phyloP scores from a whole-genome alignment of 2,113 vertebrate species.

The Nycticebus coucang region DNA sequence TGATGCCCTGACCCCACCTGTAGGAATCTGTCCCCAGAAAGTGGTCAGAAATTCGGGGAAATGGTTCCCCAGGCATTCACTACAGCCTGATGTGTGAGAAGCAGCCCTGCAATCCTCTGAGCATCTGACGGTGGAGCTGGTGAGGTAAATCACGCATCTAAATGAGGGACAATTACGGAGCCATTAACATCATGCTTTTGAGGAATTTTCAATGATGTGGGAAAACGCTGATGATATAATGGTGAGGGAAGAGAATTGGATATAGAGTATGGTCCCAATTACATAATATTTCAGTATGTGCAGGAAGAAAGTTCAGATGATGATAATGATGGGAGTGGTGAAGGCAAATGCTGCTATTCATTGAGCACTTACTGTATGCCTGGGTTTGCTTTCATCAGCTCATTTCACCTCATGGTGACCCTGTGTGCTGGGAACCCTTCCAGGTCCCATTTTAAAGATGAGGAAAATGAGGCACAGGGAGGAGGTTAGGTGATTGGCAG shows the following conservation, averaged over 20 bases:
- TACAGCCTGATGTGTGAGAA: background rate
- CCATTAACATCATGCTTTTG: constrained; percentile 58
- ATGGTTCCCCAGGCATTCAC: accelerated
- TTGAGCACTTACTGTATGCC: background rate
- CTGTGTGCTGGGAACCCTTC: accelerated
- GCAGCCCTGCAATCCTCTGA: background rate
- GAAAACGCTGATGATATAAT: constrained; percentile 17
- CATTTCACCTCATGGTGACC: background rate
- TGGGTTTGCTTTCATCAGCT: background rate
- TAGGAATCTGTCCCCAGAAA: background rate
- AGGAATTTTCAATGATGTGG: constrained; percentile 54
- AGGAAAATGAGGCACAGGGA: background rate
- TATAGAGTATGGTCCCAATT: background rate
- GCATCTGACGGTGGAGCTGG: background rate
- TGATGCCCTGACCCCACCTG: background rate
- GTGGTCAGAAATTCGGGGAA: background rate
- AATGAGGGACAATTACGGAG: constrained; percentile 34
- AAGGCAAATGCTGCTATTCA: background rate
- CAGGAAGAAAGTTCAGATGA: background rate
- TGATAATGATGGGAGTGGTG: background rate
- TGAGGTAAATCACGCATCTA: background rate
- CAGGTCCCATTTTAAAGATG: background rate
- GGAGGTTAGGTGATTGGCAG: background rate
- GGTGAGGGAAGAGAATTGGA: background rate
- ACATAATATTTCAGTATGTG: background rate